Conservation (phyloP, 2,797 vertebrate genomes). For the Acanthis flammea region DNA sequence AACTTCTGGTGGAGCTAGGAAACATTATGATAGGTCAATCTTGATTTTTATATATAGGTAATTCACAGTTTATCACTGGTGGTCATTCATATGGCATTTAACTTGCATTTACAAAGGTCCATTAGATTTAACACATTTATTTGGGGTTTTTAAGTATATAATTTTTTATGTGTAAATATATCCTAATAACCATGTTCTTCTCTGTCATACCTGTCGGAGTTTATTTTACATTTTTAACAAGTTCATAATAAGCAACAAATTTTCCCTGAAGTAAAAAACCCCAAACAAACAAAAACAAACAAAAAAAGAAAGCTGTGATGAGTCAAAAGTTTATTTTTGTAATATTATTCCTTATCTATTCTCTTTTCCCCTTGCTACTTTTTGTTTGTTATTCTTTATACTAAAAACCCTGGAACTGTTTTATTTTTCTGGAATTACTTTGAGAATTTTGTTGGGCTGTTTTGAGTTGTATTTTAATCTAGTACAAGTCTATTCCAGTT, state of each 20-base stretch:
- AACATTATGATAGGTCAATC: not conserved
- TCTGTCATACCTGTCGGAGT: rapidly evolving
- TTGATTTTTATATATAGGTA: not conserved
- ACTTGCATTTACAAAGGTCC: not conserved
- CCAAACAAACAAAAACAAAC: too few relatives aligned
- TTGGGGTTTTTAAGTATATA: not conserved
- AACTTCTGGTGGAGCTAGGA: not conserved
- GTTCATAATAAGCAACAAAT: not conserved
- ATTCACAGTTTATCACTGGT: not conserved
- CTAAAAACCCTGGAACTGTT: not conserved
- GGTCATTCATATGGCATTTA: not conserved
- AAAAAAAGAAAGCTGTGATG: not conserved
- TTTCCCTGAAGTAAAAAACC: not conserved
- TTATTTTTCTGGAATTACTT: not conserved
- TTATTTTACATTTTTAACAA: not conserved
- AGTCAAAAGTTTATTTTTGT: not conserved
- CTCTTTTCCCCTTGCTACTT: not conserved
- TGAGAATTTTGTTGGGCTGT: not conserved
- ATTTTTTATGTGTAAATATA: not conserved
- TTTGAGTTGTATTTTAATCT: not conserved
- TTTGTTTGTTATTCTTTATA: not conserved
- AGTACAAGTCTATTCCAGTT: not conserved
- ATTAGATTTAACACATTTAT: not conserved
- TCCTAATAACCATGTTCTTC: not conserved
- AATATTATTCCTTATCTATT: not conserved